Evolutionary conservation across 1,140 invertebrate species (phyloP), one percentile per base, ranked within the genome.

Genomic region (Cydia pomonella): DNA sequence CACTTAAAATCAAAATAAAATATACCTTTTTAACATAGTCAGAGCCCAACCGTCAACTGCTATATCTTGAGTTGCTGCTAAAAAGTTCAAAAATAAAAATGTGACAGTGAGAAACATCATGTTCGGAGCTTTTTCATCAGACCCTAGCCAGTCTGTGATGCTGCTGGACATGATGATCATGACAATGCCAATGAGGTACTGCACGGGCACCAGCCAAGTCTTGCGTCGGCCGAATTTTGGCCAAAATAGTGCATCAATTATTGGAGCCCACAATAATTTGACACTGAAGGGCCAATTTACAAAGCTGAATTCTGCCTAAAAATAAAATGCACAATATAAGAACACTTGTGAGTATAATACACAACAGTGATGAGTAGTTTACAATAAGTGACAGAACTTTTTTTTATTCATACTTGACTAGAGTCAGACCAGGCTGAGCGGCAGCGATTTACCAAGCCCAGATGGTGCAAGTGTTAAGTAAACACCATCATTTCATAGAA

Each of bases 11-110:
- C 6, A 3, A 50, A 50, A 50, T 50, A 50, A 50, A 13, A 4
- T 0, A 5, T 91, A 97, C 96, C 97, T 97, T 89, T 98, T 97
- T 3, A 99, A 93, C 97, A 99, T 99, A 3, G 99, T 99, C 1
- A 99, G 93, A 1, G 99, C 99, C 99, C 99, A 99, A 3, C 99
- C 99, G 95, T 99, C 99, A 1, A 99, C 99, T 73, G 98, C 99
- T 87, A 99, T 99, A 93, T 99, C 99, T 94, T 99, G 99, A 25
- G 99, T 99, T 1, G 99, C 99, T 13, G 98, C 99, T 72, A 99
- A 94, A 83, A 99, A 99, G 85, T 99, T 99, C 1, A 99, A 93
- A 72, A 95, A 93, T 86, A 99, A 97, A 93, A 99, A 99, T 69
- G 98, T 94, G 23, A 95, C 81, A 7, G 98, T 99, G 5, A 99